Base-by-base conservation (phyloP, 1,140 invertebrate species). In the Drosophila willistoni region DNA sequence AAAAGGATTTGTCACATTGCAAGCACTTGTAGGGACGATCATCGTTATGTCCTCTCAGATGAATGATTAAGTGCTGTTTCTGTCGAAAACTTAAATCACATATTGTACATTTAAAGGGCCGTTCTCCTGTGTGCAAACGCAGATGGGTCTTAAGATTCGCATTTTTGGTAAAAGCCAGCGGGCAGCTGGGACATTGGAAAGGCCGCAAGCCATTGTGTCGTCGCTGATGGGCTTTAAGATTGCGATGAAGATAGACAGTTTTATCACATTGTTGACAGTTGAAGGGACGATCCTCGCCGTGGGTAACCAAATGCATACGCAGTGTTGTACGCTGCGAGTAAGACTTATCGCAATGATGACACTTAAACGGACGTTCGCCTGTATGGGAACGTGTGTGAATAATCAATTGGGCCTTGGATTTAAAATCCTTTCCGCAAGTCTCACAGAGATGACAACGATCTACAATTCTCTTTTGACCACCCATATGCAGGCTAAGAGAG, bases 1-100 rank as follows among this genome's bases (percentile, higher is more conserved):
- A 77, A 56, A 77, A 77, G 0, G 66, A 77, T 42, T 77, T 77
- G n/a, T 77, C 73, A 61, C 73, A 77, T 9, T 77, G 66, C 1
- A 60, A 54, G 6, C 73, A 76, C 60, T 76, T 76, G 7, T 70
- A 76, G 9, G 44, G 73, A 9, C 73, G 73, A 39, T 76, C 73
- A 59, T 55, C 33, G 29, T 76, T 76, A 54, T 76, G 73, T 6
- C 69, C 73, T 4, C 73, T 66, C 0, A 76, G 9, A 13, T 76
- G 73, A 12, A 67, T 76, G 12, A 44, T 39, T 7, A 76, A 44
- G 34, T 76, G 73, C 13, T 77, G 73, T 22, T 64, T 70, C 17
- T 76, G 73, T 6, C 76, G 54, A 17, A 76, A 76, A 3, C 19
- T 66, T 17, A 77, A 39, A 17, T 68, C 60, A 25, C 73, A 76